Percentiles rank a stretch among this genome's conserved stretches.
These are phyloP conservation scores for Volucella zonaria DNA, from an alignment of 2,888 invertebrate species.

Conservation along the genomic window DNA sequence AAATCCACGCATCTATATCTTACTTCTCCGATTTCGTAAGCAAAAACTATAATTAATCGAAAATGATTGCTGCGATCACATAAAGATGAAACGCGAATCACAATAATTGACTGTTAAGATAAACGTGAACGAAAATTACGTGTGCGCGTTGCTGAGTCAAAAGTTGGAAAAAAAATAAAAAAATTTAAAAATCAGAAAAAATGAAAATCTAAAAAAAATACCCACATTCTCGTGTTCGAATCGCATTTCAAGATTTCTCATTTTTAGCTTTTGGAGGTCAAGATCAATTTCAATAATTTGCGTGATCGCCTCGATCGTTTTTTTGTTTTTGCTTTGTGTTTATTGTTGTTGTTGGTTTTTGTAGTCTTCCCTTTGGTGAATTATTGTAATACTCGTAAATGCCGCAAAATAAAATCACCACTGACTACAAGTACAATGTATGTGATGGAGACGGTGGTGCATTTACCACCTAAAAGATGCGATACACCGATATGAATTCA, in stretches of 20 bases:
- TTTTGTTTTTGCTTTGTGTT: neutral
- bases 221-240: neutral
- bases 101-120: slow-evolving; percentile 36
- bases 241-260: neutral
- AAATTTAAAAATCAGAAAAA: no score
- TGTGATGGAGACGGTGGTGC: slow-evolving; percentile 11
- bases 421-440: no score
- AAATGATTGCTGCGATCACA: slow-evolving; percentile 27
- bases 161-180: no score
- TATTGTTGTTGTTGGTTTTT: neutral
- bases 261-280: slow-evolving; percentile 42
- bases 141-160: slow-evolving; percentile 9
- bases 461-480: neutral
- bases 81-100: slow-evolving; percentile 16
- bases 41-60: neutral
- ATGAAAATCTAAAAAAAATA: neutral
- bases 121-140: slow-evolving; percentile 38
- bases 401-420: neutral
- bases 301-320: slow-evolving; percentile 34
- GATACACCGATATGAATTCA: slow-evolving; percentile 34
- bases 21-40: no score
- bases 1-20: no score
- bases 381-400: slow-evolving; percentile 20
- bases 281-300: slow-evolving; percentile 59
- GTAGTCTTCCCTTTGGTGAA: slow-evolving; percentile 1